Evolutionary conservation across 2,113 vertebrate species (phyloP).

Genomic region (Cinclus cinclus): DNA sequence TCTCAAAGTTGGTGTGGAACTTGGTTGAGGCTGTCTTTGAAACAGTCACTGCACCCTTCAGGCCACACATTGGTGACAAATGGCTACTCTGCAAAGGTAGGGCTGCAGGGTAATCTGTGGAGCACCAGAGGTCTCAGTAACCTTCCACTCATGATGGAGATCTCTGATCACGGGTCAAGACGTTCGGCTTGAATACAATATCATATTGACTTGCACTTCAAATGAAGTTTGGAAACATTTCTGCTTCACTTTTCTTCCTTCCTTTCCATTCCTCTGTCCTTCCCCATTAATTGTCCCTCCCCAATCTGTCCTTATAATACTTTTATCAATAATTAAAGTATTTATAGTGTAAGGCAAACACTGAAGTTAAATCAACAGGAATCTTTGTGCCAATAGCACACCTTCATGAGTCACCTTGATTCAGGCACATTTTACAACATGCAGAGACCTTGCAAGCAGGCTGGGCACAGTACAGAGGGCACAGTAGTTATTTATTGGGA

Average conservation of each 20-base stretch:
- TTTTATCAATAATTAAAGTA: slow-evolving; percentile 7
- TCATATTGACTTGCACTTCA: not conserved
- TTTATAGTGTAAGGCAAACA: not conserved
- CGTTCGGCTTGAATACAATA: not conserved
- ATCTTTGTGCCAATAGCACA: not conserved
- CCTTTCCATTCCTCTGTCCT: not conserved
- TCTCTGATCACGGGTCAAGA: not conserved
- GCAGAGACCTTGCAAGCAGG: not conserved
- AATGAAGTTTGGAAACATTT: not conserved
- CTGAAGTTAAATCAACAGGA: not conserved
- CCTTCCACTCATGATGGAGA: not conserved
- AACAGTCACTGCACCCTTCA: not conserved
- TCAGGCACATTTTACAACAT: not conserved
- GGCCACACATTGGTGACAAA: fast-evolving
- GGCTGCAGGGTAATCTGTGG: not conserved
- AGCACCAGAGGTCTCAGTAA: not conserved
- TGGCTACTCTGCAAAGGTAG: fast-evolving
- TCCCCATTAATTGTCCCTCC: not conserved
- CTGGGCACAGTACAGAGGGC: not conserved
- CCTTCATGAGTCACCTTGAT: not conserved
- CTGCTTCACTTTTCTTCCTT: not conserved
- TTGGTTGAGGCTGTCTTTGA: not conserved
- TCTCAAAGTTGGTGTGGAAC: not conserved
- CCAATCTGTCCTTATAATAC: not conserved
- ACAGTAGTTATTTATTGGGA: not conserved